Evolutionary conservation across 2,797 vertebrate species (phyloP).

Genomic region (Myotis vivesi): DNA sequence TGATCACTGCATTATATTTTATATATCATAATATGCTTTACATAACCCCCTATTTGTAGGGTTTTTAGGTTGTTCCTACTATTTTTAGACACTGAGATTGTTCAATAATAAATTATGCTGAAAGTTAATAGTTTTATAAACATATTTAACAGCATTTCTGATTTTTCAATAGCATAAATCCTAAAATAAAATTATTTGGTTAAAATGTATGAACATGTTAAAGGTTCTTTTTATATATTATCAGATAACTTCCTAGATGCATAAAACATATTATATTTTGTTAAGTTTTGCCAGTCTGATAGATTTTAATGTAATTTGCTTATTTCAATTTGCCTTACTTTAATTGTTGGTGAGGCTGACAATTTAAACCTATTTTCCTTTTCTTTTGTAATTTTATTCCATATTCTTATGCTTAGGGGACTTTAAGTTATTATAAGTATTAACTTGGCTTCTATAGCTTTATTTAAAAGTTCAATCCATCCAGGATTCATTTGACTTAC

Average conservation of each 20-base stretch:
- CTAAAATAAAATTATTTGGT: not conserved
- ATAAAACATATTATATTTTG: not conserved
- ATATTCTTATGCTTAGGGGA: not conserved
- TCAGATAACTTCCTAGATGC: not conserved
- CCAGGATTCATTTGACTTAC: not conserved
- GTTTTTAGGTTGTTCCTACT: not conserved
- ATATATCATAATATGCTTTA: not conserved
- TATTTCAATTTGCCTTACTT: not conserved
- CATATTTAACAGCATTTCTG: not conserved
- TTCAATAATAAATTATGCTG: not conserved
- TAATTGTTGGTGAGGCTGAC: not conserved
- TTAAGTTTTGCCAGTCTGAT: not conserved
- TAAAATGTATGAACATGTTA: not conserved
- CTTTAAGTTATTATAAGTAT: not conserved
- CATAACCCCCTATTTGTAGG: not conserved
- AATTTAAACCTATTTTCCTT: not conserved
- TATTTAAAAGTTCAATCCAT: slow-evolving; percentile 13
- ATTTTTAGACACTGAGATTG: not conserved
- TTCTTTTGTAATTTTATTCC: not conserved
- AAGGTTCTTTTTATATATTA: not conserved
- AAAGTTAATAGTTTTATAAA: not conserved
- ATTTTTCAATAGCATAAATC: not conserved
- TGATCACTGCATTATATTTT: not conserved
- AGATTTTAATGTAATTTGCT: not conserved
- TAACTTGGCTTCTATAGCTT: not conserved